These are phyloP conservation scores for Listronotus bonariensis DNA, from an alignment of 1,140 invertebrate genomes.

Conservation along the genomic window DNA sequence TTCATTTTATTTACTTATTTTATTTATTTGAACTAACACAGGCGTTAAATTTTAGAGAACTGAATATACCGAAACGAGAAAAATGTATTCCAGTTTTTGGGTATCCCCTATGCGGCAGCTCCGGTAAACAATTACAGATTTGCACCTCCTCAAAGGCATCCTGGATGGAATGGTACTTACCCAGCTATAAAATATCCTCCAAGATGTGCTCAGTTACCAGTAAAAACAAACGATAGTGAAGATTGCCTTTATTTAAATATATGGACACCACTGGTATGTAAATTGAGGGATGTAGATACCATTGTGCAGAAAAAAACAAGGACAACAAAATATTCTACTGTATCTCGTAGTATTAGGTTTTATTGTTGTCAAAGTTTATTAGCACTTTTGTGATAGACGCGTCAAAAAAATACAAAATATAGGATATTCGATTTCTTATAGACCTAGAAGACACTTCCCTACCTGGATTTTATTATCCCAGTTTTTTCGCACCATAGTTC, in stretches of 20 bases:
- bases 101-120: slow-evolving; percentile 43
- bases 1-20: too few species aligned
- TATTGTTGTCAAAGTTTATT: too few species aligned
- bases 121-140: slow-evolving; percentile 39
- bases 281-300: too few species aligned
- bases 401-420: too few species aligned
- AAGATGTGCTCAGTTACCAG: slow-evolving; percentile 41
- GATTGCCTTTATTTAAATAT: slow-evolving; percentile 45
- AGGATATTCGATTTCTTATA: too few species aligned
- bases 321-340: too few species aligned
- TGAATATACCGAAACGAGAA: slow-evolving; percentile 33
- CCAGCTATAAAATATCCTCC: slow-evolving; percentile 28
- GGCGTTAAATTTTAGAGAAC: not conserved
- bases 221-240: slow-evolving; percentile 31
- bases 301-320: too few species aligned
- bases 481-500: too few species aligned
- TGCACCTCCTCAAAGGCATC: slow-evolving; percentile 39
- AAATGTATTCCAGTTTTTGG: slow-evolving; percentile 36
- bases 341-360: too few species aligned
- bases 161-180: slow-evolving; percentile 44
- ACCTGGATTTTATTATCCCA: too few species aligned
- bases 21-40: not conserved
- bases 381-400: too few species aligned
- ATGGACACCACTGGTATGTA: slow-evolving; percentile 29
- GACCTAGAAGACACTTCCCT: too few species aligned